Evolutionary conservation across 30 jellyfish, hydroid and myxozoan species (phyloP), one percentile per base, ranked within the genome.

Genomic region (Catostylus mosaicus): DNA sequence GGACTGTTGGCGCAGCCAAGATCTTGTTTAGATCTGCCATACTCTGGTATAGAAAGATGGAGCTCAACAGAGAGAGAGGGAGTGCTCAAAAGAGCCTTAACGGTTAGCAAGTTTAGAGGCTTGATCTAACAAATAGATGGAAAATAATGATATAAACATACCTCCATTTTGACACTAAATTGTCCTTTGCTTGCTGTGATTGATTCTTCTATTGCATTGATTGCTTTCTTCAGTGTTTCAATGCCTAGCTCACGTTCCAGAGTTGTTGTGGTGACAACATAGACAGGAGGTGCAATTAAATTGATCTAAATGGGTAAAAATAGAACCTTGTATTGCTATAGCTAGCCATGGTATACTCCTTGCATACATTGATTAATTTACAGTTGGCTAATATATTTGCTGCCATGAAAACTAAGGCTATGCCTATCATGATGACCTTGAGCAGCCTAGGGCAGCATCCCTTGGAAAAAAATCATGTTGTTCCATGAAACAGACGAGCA

Each of bases 101-200:
- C 61, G 20, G 61, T 10, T 10, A 47, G 61, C 12, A 20, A 47
- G 12, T 10, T 10, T 10, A 20, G 12, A 47, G 61, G 30, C n/a
- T n/a, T n/a, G n/a, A n/a, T n/a, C 71, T 57, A 5, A 5, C 7
- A 57, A 22, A 24, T 57, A 57, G 54, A 40, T 40, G 54, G 54
- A 14, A 57, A 57, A 4, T 9, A 22, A 57, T 57, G 32, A 30
- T 57, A 57, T 57, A 8, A 62, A 30, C 50, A 9, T 74, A 92
- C 98, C 97, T 92, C 98, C 98, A 92, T 92, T 81, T 92, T 92
- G 77, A 92, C 97, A 74, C 90, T 94, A 67, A 88, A 95, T 73
- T 84, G 97, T 37, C 99, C 99, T 65, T 86, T 91, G 59, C 90
- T 79, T 16, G 81, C 88, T 18, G 34, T 72, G 32, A 95, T 95